Evolutionary conservation across 2,888 invertebrate species (phyloP).

Genomic region (Neuroscelio doddi): DNA sequence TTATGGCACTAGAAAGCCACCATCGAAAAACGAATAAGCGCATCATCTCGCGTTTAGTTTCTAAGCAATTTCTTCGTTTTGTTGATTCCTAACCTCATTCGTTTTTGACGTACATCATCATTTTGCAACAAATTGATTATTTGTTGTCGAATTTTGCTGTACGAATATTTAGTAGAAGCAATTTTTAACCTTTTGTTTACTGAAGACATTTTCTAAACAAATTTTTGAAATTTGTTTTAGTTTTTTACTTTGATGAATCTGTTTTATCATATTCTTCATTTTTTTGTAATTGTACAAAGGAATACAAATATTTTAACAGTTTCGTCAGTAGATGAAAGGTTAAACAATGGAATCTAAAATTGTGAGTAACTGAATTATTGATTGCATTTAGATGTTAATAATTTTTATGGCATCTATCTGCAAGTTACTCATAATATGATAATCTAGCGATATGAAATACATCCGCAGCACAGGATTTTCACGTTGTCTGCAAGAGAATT

Average conservation of each 20-base stretch:
- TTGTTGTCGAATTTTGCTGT: constrained; percentile 4
- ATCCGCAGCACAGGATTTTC: constrained; percentile 32
- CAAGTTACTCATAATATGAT: constrained; percentile 27
- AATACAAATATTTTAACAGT: too few relatives aligned
- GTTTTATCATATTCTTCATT: too few relatives aligned
- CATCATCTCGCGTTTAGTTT: constrained; percentile 10
- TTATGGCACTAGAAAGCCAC: constrained; percentile 58
- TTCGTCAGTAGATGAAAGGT: constrained; percentile 43
- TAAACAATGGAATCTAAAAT: constrained; percentile 40
- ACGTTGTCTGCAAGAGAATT: constrained; percentile 21
- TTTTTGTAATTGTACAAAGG: too few relatives aligned
- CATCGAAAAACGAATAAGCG: constrained; percentile 35
- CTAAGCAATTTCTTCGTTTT: constrained; percentile 41
- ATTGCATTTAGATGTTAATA: constrained; percentile 6
- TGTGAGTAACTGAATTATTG: constrained; percentile 27
- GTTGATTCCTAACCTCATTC: constrained; percentile 44
- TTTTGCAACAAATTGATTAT: neutral
- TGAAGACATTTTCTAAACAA: constrained; percentile 6
- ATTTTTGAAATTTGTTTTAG: neutral
- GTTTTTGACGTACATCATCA: constrained; percentile 4
- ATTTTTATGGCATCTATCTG: constrained; percentile 2
- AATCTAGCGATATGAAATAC: constrained; percentile 43
- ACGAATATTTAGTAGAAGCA: constrained; percentile 26
- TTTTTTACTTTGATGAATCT: too few relatives aligned
- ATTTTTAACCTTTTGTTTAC: constrained; percentile 46